Evolutionary conservation across 2,113 vertebrate genomes (phyloP).

Genomic region (Arenaria interpres): DNA sequence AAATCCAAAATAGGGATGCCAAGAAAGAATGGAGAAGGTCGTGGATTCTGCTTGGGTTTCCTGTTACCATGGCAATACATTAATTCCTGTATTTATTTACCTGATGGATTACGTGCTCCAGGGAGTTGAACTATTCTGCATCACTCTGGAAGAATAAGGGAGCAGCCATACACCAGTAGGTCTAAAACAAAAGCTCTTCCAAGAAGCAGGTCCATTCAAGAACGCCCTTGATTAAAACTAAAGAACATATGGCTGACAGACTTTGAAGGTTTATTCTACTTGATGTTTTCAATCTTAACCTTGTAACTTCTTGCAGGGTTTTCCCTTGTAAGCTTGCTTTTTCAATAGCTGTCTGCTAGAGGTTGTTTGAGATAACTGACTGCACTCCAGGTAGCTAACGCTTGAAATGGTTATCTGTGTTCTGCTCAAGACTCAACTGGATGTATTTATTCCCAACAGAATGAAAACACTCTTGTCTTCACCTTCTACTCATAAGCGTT

Average conservation of each 20-base stretch:
- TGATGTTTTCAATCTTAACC: background rate
- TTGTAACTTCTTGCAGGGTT: background rate
- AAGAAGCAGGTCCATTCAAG: background rate
- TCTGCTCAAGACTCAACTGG: background rate
- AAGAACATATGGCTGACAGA: background rate
- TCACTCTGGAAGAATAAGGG: background rate
- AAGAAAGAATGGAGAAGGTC: constrained; percentile 5
- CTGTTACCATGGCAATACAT: constrained; percentile 29
- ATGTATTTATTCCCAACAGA: background rate
- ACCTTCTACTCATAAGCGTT: background rate
- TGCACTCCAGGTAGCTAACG: no score
- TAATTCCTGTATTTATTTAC: constrained; percentile 54
- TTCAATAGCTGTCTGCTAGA: background rate
- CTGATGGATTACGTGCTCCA: constrained; percentile 19
- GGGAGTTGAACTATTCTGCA: constrained; percentile 2
- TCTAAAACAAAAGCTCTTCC: background rate
- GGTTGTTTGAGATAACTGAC: background rate
- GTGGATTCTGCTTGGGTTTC: constrained; percentile 12
- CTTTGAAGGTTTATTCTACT: background rate
- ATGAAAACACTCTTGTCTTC: background rate
- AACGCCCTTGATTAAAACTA: background rate
- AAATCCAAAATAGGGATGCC: background rate
- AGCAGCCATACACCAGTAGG: background rate
- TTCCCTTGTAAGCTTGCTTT: background rate
- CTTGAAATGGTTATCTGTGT: background rate